phyloP scores from a whole-genome alignment of 2,888 invertebrate genomes.

The Sturmia bella region DNA sequence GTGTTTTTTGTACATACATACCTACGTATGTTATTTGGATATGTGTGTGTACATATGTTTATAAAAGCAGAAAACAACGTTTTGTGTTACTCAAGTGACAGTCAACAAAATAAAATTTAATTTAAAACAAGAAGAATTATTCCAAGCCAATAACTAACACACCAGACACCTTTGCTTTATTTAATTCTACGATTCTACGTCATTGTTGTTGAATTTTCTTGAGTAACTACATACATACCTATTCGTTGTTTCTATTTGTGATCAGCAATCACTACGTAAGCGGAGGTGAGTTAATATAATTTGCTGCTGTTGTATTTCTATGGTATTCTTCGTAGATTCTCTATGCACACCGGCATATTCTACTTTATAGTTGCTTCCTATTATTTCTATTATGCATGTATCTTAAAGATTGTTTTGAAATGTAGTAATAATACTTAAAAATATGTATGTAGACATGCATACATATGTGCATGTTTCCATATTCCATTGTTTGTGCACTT shows the following conservation, averaged over 20 bases:
- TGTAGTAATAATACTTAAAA: slow-evolving; percentile 3
- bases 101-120: slow-evolving; percentile 18
- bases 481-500: no score
- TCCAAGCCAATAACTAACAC: slow-evolving; percentile 36
- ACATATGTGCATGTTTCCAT: background rate
- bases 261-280: slow-evolving; percentile 16
- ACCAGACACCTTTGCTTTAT: slow-evolving; percentile 34
- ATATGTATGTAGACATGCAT: background rate
- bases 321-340: slow-evolving; percentile 15
- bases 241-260: slow-evolving; percentile 33
- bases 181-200: slow-evolving; percentile 18
- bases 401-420: slow-evolving; percentile 19
- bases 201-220: slow-evolving; percentile 23
- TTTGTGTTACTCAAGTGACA: slow-evolving; percentile 9
- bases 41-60: background rate
- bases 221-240: no score
- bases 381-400: slow-evolving; percentile 3
- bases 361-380: background rate
- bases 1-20: no score
- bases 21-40: no score
- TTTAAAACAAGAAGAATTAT: slow-evolving; percentile 30
- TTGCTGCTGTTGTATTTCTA: slow-evolving; percentile 18
- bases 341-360: slow-evolving; percentile 47
- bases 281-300: slow-evolving; percentile 40
- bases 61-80: background rate